Base-by-base conservation (phyloP, 1,140 invertebrate genomes). In the Heliconius congener region DNA sequence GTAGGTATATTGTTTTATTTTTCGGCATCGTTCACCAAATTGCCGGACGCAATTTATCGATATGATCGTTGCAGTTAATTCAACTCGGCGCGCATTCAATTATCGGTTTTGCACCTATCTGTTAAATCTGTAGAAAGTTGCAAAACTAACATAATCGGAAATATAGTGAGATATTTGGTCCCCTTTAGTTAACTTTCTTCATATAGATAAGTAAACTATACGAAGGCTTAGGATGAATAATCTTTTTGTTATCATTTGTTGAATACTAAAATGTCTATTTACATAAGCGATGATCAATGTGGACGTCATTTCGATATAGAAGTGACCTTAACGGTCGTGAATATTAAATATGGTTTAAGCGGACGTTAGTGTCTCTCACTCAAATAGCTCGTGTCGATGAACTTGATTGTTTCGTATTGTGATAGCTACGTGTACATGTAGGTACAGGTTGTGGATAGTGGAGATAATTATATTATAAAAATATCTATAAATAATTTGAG, bases 331-430 rank as follows among this genome's bases (percentile, higher is more conserved):
- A 78, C 76, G 82, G 84, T 87, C 86, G 85, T 83, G 82, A 82
- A 88, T 85, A 86, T 86, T 85, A 84, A 87, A 83, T 82, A 85
- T 83, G 79, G 81, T 81, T 81, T 81, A 85, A 85, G 83, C 79
- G 78, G 80, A 85, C 79, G 84, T 46, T 46, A 46, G 11, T 85
- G 85, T 82, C 84, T 81, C 73, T 73, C 79, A 85, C 83, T 87
- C 83, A 85, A 83, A 83, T 87, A 82, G 82, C 78, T 57, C 71
- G 82, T 81, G 88, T 90, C 88, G 81, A 86, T 87, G 88, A 91
- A 89, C 89, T 81, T 88, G 76, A 86, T 87, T 81, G 79, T 80
- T 60, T 80, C 66, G 71, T 71, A 30, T 76, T 30, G 71, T 71
- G 71, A 52, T 52, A 52, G 50, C 13, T 52, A 18, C 50, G 16